Base-by-base conservation (phyloP, 2,113 vertebrate species). In the Anser brachyrhynchus region DNA sequence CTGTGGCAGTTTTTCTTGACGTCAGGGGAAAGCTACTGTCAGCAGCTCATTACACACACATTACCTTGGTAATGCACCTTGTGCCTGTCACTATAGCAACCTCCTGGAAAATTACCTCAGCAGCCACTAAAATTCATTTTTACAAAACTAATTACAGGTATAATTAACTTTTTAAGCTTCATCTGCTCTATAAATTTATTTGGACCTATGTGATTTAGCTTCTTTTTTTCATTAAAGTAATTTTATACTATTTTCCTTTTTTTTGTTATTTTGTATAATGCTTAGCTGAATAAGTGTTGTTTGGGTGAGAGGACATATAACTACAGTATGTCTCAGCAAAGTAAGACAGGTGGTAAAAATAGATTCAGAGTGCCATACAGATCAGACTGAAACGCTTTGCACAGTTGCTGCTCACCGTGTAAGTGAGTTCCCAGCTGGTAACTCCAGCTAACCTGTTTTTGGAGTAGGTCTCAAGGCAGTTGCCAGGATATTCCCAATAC, bases 121-220 rank as follows among this genome's bases (percentile, higher is more conserved):
- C 91, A 88, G 93, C 80, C 90, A 94, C 80, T 95, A 72, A 87
- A 79, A 96, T 87, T 90, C 77, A 64, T 93, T 95, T 92, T 87
- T 87, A 94, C 74, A 93, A 92, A 97, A 59, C n/a, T 44, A 74
- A 87, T 96, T 94, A 77, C 70, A 71, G 46, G 82, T 94, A 85
- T 91, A 97, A 97, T 97, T 94, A 96, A 89, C 92, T 96, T 92
- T 59, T 83, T 65, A 69, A 95, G 95, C 91, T 95, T 92, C 79
- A 67, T 92, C 75, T 94, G 62, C 83, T 72, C 20, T 96, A 49
- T 71, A 82, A 88, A 96, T 96, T 91, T 93, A 89, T 71, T 96
- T 81, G 93, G 87, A 82, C 57, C 69, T 49, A 2, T 41, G 55
- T 73, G 69, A 39, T 94, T 77, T 67, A 11, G 21, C 3, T 16